phyloP scores from a whole-genome alignment of 2,888 invertebrate genomes.

The Azorinus chamasolen region DNA sequence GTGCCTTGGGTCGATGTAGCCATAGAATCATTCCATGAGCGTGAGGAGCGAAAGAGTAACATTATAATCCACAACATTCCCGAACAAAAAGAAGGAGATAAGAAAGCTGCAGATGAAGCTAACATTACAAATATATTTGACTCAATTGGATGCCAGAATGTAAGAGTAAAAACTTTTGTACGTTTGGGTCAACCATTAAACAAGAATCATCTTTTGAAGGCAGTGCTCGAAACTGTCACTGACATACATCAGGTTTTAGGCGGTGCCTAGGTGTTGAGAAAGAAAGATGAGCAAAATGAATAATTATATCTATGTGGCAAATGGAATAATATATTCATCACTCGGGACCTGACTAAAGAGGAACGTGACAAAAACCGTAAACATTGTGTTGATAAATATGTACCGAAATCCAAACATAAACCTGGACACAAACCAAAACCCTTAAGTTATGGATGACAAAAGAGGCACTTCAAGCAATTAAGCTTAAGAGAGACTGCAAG shows the following conservation, averaged over 20 bases:
- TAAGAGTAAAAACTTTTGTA: background rate
- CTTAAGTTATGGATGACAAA: too few species aligned
- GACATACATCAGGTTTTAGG: constrained; percentile 12
- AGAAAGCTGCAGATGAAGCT: background rate
- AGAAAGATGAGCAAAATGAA: background rate
- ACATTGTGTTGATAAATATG: too few species aligned
- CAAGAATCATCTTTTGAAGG: constrained; percentile 6
- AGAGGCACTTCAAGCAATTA: too few species aligned
- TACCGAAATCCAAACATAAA: too few species aligned
- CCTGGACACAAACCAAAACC: too few species aligned
- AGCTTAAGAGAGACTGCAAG: too few species aligned
- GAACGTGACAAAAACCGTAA: constrained; percentile 7
- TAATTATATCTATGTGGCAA: background rate
- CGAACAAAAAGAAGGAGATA: background rate
- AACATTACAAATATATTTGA: background rate
- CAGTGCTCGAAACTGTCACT: background rate
- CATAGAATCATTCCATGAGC: constrained; percentile 14
- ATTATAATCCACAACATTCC: constrained; percentile 30
- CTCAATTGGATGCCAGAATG: background rate
- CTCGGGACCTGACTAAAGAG: constrained; percentile 18
- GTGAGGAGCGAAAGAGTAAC: constrained; percentile 30
- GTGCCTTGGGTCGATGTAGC: constrained; percentile 10
- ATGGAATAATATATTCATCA: constrained; percentile 23
- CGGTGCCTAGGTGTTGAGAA: constrained; percentile 4
- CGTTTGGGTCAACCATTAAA: constrained; percentile 1